Base-by-base conservation (phyloP, 2,888 invertebrate species). In the Merodon equestris region DNA sequence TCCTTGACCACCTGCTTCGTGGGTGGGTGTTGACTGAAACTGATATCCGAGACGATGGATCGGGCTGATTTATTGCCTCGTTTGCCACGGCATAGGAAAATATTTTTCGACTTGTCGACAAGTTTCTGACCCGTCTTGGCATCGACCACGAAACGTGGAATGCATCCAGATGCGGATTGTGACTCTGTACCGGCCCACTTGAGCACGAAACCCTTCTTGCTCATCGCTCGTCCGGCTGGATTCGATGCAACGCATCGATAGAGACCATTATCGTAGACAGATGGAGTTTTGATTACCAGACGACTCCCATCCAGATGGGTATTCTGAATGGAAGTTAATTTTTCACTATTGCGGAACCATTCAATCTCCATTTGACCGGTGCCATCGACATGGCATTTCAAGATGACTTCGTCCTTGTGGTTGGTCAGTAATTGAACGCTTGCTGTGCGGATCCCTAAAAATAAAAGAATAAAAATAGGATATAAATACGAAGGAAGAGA, bases 191-290 rank as follows among this genome's bases (percentile, higher is more conserved):
- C 60, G 3, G 84, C 70, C 83, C 84, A 84, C 60, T 84, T 84
- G 1, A 86, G 81, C 14, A 84, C 74, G 61, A 85, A 88, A 27
- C 87, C 86, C 66, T 86, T 86, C 56, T 87, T 86, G 76, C 88
- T 88, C 84, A 87, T 86, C 27, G 86, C 85, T 0, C 86, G 85
- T 0, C 93, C 94, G 5, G 93, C 94, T 38, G 91, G 91, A 88
- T 94, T 95, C 72, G 91, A 90, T 14, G 93, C 94, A 56, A 91
- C 88, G 86, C 95, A 95, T 18, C 93, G 91, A 88, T 95, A 95
- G 66, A 94, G 91, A 0, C 95, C 95, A 87, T 93, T 94, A 85
- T 93, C 93, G 19, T 82, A 81, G 36, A 51, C 63, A 14, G 83
- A 85, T 3, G 88, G 88, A 79, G 85, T 86, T 18, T 84, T 85